Base-by-base conservation (phyloP, 2,113 vertebrate genomes). In the Murina feae region DNA sequence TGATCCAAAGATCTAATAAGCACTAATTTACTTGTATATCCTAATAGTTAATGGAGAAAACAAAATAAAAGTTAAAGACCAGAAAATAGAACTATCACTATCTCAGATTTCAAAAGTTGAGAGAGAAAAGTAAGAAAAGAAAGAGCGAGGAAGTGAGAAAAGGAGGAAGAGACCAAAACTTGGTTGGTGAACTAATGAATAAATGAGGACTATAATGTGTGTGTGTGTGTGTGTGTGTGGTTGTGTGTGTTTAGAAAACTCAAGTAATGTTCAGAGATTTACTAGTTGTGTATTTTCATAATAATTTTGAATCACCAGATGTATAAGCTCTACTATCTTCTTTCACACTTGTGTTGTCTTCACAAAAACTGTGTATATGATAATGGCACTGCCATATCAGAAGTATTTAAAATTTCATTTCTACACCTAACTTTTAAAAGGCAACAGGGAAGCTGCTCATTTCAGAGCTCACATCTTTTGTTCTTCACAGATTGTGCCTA, bases 361-460 rank as follows among this genome's bases (percentile, higher is more conserved):
- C 4, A 18, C 69, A 39, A 51, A 90, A 72, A 68, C 13, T n/a
- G n/a, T 30, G 12, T 42, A 9, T 49, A 14, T 35, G 49, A 12
- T 75, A 8, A 75, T 71, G 10, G 3, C 7, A 39, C 2, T 47
- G 14, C 71, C 75, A 10, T 51, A 71, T 21, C 25, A 63, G 16
- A 88, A 68, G 35, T 65, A 44, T 71, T 85, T 91, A 85, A 25
- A 35, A 81, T 85, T 76, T 17, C 21, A 76, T 75, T 92, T 92
- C 37, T 47, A 4, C 4, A 14, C 28, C 1, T 53, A 23, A 51
- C 7, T 23, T 87, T 88, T 28, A 66, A 68, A 83, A 71, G 28
- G 9, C 53, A 81, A 4, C 30, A 58, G n/a, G 2, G 79, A 78
- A 44, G 14, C 14, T 66, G 39, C 35, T 76, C 35, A 47, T 60